Percentiles rank a stretch among this genome's conserved stretches.
Conservation (phyloP, 2,113 vertebrate species). For the Pandion haliaetus region DNA sequence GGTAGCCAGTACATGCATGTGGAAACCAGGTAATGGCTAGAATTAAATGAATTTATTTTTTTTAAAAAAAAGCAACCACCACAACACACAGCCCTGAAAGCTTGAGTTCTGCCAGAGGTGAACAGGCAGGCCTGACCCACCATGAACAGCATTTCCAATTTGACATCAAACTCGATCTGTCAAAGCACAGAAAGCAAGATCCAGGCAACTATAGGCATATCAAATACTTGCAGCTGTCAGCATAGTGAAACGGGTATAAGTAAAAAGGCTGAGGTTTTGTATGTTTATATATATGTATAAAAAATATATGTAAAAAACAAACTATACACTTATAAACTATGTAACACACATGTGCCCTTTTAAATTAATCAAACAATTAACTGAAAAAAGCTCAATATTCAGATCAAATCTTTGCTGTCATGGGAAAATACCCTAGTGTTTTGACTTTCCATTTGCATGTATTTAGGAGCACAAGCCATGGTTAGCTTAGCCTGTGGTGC, state of each 20-base stretch:
- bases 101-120: neutral
- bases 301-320: neutral
- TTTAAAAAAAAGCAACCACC: neutral
- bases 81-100: neutral
- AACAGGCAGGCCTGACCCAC: neutral
- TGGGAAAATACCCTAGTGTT: neutral
- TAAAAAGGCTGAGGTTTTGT: neutral
- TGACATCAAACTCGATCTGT: neutral
- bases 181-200: neutral
- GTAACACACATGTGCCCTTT: neutral
- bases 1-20: neutral
- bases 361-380: neutral
- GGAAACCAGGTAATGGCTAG: neutral
- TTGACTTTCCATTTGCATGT: neutral
- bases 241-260: neutral
- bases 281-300: neutral
- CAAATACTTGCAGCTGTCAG: neutral
- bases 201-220: neutral
- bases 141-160: neutral
- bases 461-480: neutral
- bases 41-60: neutral
- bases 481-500: neutral
- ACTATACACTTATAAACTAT: neutral
- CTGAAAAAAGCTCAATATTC: neutral
- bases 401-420: neutral